Evolutionary conservation across 2,113 vertebrate genomes (phyloP), one percentile per base, ranked within the genome.

Genomic region (Eonycteris spelaea): DNA sequence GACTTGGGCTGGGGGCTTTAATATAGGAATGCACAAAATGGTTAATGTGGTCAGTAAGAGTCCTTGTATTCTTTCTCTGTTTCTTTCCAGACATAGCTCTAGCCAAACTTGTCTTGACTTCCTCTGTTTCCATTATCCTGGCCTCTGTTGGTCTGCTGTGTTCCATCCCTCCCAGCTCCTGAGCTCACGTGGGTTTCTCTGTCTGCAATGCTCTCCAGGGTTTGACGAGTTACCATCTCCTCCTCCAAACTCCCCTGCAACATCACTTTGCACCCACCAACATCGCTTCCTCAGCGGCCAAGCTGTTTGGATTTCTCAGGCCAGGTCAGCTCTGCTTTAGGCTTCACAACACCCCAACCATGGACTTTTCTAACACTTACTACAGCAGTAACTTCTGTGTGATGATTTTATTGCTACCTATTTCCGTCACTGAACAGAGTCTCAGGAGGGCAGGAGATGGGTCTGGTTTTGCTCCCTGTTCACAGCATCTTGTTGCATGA

Each of bases 141-240:
- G 35, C 45, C 45, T 57, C 67, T 55, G 40, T 18, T 33, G 12
- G 7, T 33, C 68, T 22, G 51, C 59, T 10, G 0, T 15, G 33
- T 45, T 30, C 48, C 35, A 45, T 55, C 16, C 88, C 22, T 45
- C 65, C 45, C 2, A 24, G n/a, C 1, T 1, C 57, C 68, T 5
- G 26, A 59, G 77, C 38, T n/a, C 53, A 3, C 0, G 0, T 30
- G 82, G 61, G 15, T 35, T 19, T 45, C 57, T 21, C 48, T 85
- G 71, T n/a, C 53, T 19, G 3, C 3, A 6, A 8, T 0, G 0
- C n/a, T 6, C n/a, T 6, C 55, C 10, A 0, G 0, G 28, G 40
- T 12, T 26, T 18, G 51, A n/a, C 28, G 13, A 18, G 68, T 30
- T 5, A n/a, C 18, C 13, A 2, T 40, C n/a, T 43, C n/a, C 65